Evolutionary conservation across 2,888 invertebrate genomes (phyloP).

Genomic region (Harpalus rufipes): DNA sequence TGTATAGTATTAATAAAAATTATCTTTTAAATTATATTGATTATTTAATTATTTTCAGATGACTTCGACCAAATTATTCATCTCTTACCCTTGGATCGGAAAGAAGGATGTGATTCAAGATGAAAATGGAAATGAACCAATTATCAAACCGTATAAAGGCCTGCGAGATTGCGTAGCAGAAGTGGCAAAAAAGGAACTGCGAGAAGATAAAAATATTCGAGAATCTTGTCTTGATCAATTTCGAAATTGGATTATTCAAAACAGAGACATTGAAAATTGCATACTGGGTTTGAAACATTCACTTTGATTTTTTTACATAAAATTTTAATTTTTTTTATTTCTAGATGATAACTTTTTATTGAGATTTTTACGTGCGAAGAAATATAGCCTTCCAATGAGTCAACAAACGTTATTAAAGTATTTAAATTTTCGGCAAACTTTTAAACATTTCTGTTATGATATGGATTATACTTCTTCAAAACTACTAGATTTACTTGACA

Average conservation of each 20-base stretch:
- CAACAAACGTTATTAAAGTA: conserved; percentile 89
- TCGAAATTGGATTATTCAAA: conserved; percentile 85
- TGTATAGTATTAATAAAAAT: too few species aligned
- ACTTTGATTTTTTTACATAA: neutral
- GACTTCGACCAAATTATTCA: conserved; percentile 51
- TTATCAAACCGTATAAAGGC: conserved; percentile 50
- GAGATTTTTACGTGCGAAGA: conserved; percentile 87
- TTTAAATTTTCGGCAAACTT: conserved; percentile 85
- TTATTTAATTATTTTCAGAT: conserved; percentile 52
- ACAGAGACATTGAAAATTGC: conserved; percentile 84
- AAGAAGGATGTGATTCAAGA: conserved; percentile 48
- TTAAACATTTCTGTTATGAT: conserved; percentile 82
- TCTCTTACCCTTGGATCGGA: conserved; percentile 60
- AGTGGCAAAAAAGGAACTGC: conserved; percentile 83
- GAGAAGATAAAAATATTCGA: conserved; percentile 83
- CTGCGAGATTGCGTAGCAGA: conserved; percentile 73
- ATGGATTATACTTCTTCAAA: conserved; percentile 83
- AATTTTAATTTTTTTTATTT: conserved; percentile 68
- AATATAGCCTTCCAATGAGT: conserved; percentile 89
- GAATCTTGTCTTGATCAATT: conserved; percentile 83
- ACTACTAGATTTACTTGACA: conserved; percentile 82
- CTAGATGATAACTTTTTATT: conserved; percentile 86
- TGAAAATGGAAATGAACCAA: conserved; percentile 64
- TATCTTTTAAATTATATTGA: neutral
- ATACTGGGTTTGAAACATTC: conserved; percentile 79